Evolutionary conservation across 1,140 invertebrate genomes (phyloP), one percentile per base, ranked within the genome.

Genomic region (Aphelinus atriplicis): DNA sequence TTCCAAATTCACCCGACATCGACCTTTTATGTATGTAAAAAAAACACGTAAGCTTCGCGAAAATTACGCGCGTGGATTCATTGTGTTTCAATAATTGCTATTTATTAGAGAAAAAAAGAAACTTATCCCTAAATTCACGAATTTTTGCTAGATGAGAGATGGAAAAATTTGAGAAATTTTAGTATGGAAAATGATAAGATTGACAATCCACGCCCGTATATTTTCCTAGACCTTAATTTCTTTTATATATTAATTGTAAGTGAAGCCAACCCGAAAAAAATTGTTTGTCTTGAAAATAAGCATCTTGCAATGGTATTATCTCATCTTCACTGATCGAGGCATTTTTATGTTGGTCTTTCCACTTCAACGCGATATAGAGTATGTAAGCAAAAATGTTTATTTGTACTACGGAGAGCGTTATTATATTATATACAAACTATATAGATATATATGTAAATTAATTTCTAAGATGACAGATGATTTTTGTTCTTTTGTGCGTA

Each of bases 301-400:
- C 56, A 48, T 45, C 60, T 73, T 66, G 58, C 42, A 71, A 63
- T 55, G 66, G 58, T 70, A 61, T 70, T 72, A 66, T 62, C 50
- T 60, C 62, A 68, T 75, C 67, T 75, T 55, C 67, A 71, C 68
- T 53, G 63, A 71, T 71, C 73, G 57, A 78, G 61, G 77, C 77
- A 78, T 78, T 75, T 75, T 71, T 78, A 75, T 10, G 50, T 68
- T 78, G 71, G 65, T 77, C 75, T 72, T 71, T 75, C 68, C 68
- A 71, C 72, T 75, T 72, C 69, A 75, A 75, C 55, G 67, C 47
- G 48, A 58, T 51, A 56, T 26, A 70, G 10, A 62, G 65, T 64
- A 63, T 63, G 73, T 51, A 26, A 70, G 66, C 61, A 67, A 70
- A 69, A 69, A 57, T 75, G 67, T 75, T 75, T 75, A 75, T 75